phyloP scores from a whole-genome alignment of 2,888 invertebrate species.

The Plemyria rubiginata region DNA sequence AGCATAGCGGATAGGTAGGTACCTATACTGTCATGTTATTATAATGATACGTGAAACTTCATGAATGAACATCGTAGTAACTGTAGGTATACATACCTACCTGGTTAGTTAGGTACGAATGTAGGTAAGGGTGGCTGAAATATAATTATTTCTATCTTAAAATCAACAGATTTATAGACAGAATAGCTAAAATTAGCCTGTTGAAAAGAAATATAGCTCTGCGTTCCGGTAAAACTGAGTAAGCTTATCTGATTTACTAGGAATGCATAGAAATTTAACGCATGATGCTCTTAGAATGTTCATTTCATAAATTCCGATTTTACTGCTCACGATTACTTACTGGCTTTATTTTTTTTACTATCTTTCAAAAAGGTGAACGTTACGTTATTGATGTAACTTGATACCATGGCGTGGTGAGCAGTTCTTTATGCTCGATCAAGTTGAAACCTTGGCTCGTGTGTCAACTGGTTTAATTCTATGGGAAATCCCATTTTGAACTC shows the following conservation, averaged over 20 bases:
- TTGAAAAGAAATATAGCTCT: not conserved
- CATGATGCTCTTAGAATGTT: not conserved
- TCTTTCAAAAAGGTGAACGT: conserved; percentile 11
- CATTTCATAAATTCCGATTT: not conserved
- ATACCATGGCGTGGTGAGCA: conserved; percentile 70
- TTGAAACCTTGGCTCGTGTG: conserved; percentile 73
- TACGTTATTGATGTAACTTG: conserved; percentile 57
- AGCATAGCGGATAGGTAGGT: no score
- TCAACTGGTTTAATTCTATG: conserved; percentile 62
- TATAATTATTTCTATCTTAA: not conserved
- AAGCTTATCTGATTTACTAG: not conserved
- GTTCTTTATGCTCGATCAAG: conserved; percentile 79
- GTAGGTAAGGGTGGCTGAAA: no score
- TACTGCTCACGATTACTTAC: conserved; percentile 6
- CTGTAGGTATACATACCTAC: no score
- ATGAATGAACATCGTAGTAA: conserved; percentile 1
- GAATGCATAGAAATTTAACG: not conserved
- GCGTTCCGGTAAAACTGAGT: not conserved
- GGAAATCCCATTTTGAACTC: conserved; percentile 40
- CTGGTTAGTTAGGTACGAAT: no score
- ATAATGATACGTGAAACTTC: conserved; percentile 4
- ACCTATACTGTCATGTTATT: not conserved
- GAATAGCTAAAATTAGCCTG: not conserved
- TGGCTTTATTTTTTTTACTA: not conserved
- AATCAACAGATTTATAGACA: not conserved